These are phyloP conservation scores for Actinopyga echinites DNA, from an alignment of 53 echinoderm and acorn worm genomes.

Conservation along the genomic window DNA sequence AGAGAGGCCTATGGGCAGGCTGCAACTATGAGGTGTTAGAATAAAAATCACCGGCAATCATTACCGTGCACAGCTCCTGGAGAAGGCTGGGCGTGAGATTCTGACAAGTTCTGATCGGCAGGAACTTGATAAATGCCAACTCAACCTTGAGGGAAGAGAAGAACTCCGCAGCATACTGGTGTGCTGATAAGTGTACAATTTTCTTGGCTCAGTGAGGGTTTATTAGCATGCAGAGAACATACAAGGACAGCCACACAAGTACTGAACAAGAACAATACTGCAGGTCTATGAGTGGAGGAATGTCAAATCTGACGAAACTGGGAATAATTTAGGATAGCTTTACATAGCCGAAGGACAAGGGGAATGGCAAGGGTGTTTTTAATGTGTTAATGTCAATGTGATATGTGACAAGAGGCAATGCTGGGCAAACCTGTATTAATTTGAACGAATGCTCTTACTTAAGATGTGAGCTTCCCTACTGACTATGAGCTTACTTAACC, in stretches of 20 bases:
- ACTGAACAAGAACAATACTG: slow-evolving; percentile 2
- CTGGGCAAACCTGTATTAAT: no score
- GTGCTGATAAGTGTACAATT: slow-evolving; percentile 26
- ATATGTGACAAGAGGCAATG: no score
- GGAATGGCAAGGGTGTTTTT: slow-evolving; percentile 19
- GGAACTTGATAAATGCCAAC: slow-evolving; percentile 40
- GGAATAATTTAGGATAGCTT: no score
- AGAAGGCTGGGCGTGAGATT: slow-evolving; percentile 21
- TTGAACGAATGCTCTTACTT: no score
- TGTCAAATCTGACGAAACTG: no score
- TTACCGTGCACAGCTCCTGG: background rate
- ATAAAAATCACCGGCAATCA: slow-evolving; percentile 30
- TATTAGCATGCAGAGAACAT: slow-evolving; percentile 14
- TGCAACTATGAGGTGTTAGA: slow-evolving; percentile 1
- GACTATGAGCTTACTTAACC: no score
- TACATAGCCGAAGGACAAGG: slow-evolving; percentile 7
- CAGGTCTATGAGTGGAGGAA: no score
- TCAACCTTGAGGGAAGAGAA: slow-evolving; percentile 30
- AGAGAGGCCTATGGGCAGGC: slow-evolving; percentile 24
- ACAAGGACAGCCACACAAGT: slow-evolving; percentile 18
- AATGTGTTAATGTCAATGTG: slow-evolving; percentile 16
- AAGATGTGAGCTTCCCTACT: no score
- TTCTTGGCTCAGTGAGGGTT: slow-evolving; percentile 3
- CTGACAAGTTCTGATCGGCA: slow-evolving; percentile 34
- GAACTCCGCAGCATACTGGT: slow-evolving; percentile 18